Percentiles rank a stretch among this genome's conserved stretches.
These are phyloP conservation scores for Panzeria rudis DNA, from an alignment of 2,888 invertebrate genomes.

Conservation along the genomic window DNA sequence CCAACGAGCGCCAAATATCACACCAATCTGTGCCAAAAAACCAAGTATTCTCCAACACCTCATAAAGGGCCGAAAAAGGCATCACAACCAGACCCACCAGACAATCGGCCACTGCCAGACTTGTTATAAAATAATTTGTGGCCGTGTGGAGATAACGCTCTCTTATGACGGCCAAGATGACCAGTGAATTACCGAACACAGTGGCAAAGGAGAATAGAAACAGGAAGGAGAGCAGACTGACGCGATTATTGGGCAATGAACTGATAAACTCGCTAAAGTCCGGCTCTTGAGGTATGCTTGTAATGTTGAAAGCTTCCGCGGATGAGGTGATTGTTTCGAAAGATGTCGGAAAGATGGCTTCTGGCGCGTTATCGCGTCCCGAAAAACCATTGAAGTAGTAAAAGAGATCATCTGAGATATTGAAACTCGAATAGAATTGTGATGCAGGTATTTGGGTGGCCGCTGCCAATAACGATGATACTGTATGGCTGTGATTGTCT, in stretches of 20 bases:
- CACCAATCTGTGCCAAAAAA: constrained; percentile 98
- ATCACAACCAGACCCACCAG: constrained; percentile 98
- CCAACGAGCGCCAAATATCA: constrained; percentile 98
- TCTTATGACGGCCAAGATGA: constrained; percentile 95
- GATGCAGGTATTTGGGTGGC: constrained; percentile 71
- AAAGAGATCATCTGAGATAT: constrained; percentile 82
- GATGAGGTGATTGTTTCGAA: constrained; percentile 68
- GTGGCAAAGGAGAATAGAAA: constrained; percentile 95
- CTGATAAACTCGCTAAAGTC: constrained; percentile 82
- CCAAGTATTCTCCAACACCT: constrained; percentile 95
- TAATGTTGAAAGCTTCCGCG: constrained; percentile 64
- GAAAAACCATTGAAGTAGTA: constrained; percentile 81
- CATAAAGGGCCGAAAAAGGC: constrained; percentile 97
- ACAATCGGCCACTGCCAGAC: constrained; percentile 97
- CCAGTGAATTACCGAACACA: constrained; percentile 96
- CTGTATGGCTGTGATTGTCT: constrained; percentile 75
- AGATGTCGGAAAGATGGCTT: constrained; percentile 69
- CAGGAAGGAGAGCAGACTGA: constrained; percentile 91
- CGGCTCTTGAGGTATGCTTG: constrained; percentile 79
- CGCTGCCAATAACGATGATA: constrained; percentile 23
- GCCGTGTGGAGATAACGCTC: constrained; percentile 98
- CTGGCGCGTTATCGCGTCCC: constrained; percentile 59
- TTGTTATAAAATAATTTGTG: constrained; percentile 98
- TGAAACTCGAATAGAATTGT: constrained; percentile 81
- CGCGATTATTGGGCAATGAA: constrained; percentile 88